Percentiles rank a stretch among this genome's conserved stretches.
Conservation (phyloP, 2,888 invertebrate species). For the Catocala sponsa region DNA sequence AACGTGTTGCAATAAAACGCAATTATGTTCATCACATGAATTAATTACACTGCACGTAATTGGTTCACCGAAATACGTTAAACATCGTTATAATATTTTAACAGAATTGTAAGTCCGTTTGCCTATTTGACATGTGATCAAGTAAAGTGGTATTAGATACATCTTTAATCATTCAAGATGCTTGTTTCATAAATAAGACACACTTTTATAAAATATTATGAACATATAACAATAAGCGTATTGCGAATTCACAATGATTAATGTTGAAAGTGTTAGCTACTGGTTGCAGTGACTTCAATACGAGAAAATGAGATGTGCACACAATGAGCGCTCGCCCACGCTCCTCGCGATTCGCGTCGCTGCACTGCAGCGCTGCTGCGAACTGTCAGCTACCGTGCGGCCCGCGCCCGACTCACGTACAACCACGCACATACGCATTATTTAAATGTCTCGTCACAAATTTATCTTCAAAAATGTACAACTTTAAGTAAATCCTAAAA, state of each 20-base stretch:
- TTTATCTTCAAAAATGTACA: constrained; percentile 39
- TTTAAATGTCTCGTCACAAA: constrained; percentile 5
- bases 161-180: too few species aligned
- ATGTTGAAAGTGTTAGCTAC: constrained; percentile 72
- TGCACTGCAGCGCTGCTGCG: constrained; percentile 51
- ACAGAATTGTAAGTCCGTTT: not conserved
- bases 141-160: too few species aligned
- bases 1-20: constrained; percentile 64
- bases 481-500: constrained; percentile 21
- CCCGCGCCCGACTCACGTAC: not conserved
- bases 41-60: constrained; percentile 55
- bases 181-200: too few species aligned
- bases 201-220: too few species aligned
- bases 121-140: too few species aligned
- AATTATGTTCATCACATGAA: constrained; percentile 62
- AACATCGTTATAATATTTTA: not conserved
- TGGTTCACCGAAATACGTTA: constrained; percentile 1
- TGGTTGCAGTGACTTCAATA: constrained; percentile 72
- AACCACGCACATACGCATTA: not conserved
- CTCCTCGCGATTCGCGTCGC: constrained; percentile 63
- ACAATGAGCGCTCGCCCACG: constrained; percentile 78
- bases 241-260: constrained; percentile 64
- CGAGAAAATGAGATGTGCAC: constrained; percentile 78
- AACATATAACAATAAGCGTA: constrained; percentile 45
- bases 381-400: constrained; percentile 78